A percentile compares a stretch with the other conserved stretches of the same genome.
phyloP scores from a whole-genome alignment of 2,888 invertebrate genomes.

The Strigamia maritima region DNA sequence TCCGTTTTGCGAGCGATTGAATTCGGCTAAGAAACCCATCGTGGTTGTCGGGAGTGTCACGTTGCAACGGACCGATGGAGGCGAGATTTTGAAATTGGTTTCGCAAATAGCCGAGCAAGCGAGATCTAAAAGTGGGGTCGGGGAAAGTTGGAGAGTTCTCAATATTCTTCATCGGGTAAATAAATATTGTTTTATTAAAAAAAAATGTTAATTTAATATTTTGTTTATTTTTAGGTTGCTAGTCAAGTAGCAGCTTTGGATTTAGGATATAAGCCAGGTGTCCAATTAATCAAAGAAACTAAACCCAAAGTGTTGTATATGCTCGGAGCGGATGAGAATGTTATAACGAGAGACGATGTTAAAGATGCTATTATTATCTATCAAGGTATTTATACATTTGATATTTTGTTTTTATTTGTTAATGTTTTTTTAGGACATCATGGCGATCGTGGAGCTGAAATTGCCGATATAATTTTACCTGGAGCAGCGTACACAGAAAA shows the following conservation, averaged over 20 bases:
- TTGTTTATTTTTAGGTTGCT: constrained; percentile 49
- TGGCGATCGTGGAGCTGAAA: constrained; percentile 87
- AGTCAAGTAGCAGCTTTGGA: constrained; percentile 84
- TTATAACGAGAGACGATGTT: constrained; percentile 71
- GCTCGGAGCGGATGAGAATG: constrained; percentile 88
- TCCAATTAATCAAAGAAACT: constrained; percentile 60
- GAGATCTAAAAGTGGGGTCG: constrained; percentile 43
- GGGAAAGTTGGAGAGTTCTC: constrained; percentile 69
- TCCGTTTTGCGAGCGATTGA: constrained; percentile 65
- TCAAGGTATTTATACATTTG: constrained; percentile 54
- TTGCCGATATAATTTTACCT: constrained; percentile 90
- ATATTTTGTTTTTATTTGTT: neutral
- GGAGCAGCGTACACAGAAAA: constrained; percentile 99
- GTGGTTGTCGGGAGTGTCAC: constrained; percentile 87
- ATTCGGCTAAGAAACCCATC: constrained; percentile 78
- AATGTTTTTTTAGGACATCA: constrained; percentile 73
- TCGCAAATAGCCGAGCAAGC: constrained; percentile 64
- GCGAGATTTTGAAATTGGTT: constrained; percentile 69
- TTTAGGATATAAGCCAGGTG: constrained; percentile 82
- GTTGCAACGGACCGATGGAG: constrained; percentile 73
- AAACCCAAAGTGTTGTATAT: constrained; percentile 78
- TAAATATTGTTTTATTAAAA: neutral
- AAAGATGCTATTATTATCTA: constrained; percentile 84
- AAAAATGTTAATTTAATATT: neutral
- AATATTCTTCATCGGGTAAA: constrained; percentile 90